These are phyloP conservation scores for Zosterops japonicus DNA, from an alignment of 2,113 vertebrate genomes.

Conservation along the genomic window DNA sequence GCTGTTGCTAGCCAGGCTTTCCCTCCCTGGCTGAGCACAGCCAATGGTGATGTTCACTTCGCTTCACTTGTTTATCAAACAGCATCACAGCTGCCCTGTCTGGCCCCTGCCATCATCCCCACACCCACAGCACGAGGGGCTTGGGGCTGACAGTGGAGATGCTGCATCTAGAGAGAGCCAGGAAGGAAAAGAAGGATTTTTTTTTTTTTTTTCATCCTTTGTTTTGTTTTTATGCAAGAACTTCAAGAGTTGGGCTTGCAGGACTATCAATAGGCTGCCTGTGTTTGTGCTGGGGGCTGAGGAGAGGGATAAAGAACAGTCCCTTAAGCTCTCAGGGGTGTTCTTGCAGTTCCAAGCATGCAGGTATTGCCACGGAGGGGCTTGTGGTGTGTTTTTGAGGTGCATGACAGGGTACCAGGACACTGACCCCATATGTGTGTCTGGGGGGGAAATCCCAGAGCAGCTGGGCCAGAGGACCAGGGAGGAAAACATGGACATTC, in stretches of 20 bases:
- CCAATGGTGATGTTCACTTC: neutral
- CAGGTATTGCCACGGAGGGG: neutral
- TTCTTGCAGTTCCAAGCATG: neutral
- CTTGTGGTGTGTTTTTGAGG: neutral
- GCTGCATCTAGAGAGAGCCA: neutral
- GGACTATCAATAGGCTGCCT: neutral
- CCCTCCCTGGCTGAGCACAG: neutral
- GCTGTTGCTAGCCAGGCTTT: neutral
- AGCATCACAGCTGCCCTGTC: neutral
- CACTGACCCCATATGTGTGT: neutral
- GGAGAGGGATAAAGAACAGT: neutral
- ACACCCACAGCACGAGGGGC: neutral
- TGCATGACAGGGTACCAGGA: rapidly evolving
- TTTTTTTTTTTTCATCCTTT: neutral
- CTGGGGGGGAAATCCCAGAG: neutral
- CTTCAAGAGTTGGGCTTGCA: neutral
- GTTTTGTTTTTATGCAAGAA: neutral
- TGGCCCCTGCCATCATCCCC: neutral
- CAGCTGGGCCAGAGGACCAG: neutral
- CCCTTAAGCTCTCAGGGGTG: neutral
- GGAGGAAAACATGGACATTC: rapidly evolving
- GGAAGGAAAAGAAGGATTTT: neutral
- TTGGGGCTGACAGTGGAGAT: neutral
- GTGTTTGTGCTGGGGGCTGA: neutral
- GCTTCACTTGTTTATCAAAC: neutral